phyloP scores from a whole-genome alignment of 2,113 vertebrate species.

The Chaetorhynchus papuensis region DNA sequence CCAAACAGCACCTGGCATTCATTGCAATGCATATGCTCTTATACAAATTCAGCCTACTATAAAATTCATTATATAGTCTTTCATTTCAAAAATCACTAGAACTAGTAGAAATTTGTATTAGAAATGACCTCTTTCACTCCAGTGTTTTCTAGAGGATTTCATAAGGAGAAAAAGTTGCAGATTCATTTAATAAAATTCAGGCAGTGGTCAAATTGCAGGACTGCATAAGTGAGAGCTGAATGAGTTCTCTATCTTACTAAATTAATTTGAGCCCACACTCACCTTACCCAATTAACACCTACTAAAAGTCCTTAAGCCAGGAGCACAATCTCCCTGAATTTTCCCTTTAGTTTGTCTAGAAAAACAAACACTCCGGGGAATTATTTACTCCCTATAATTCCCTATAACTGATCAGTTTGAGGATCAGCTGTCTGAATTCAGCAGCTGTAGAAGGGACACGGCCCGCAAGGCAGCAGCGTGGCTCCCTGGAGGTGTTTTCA shows the following conservation, averaged over 20 bases:
- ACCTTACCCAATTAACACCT: not conserved
- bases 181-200: not conserved
- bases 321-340: not conserved
- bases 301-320: not conserved
- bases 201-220: not conserved
- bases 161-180: not conserved
- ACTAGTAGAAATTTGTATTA: not conserved
- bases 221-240: not conserved
- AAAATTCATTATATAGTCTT: not conserved
- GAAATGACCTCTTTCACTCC: not conserved
- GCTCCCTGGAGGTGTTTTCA: not conserved
- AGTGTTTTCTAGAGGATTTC: not conserved
- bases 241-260: not conserved
- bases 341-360: not conserved
- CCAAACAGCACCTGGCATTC: not conserved
- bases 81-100: not conserved
- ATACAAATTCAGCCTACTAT: not conserved
- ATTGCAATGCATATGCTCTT: not conserved
- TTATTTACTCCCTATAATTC: not conserved
- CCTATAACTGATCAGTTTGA: not conserved
- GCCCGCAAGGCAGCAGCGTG: rapidly evolving
- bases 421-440: not conserved
- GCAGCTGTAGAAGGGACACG: not conserved
- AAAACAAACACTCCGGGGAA: not conserved
- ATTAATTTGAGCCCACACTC: not conserved